Conservation (phyloP, 2,888 invertebrate genomes). For the Aphidius colemani region DNA sequence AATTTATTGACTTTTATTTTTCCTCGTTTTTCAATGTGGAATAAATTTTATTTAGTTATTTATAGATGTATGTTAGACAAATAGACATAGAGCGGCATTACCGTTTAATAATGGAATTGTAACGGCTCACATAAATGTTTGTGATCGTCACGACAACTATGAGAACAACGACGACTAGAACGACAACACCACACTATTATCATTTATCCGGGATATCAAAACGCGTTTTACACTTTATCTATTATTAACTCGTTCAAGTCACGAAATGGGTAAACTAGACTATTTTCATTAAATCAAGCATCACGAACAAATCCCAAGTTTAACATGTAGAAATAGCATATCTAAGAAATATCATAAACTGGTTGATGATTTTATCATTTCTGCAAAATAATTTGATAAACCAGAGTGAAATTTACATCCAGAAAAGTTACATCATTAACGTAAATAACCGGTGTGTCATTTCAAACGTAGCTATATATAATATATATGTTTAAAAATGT, state of each 20-base stretch:
- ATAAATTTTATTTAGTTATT: too few relatives aligned
- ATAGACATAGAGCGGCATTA: conserved; percentile 18
- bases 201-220: conserved; percentile 8
- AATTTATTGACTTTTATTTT: too few relatives aligned
- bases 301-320: conserved; percentile 25
- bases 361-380: conserved; percentile 35
- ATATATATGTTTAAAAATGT: too few relatives aligned
- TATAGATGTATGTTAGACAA: too few relatives aligned
- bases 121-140: conserved; percentile 31
- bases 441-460: too few relatives aligned
- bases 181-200: conserved; percentile 10
- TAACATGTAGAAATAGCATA: conserved; percentile 7
- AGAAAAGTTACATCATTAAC: too few relatives aligned
- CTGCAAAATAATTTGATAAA: too few relatives aligned
- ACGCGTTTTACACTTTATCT: conserved; percentile 31
- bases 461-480: too few relatives aligned
- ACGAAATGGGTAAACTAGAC: conserved; percentile 31
- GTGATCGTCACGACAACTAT: conserved; percentile 19
- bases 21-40: too few relatives aligned
- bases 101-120: conserved; percentile 35
- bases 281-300: conserved; percentile 39
- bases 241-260: conserved; percentile 37
- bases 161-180: background rate
- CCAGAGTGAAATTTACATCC: too few relatives aligned
- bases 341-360: conserved; percentile 27